Percentiles rank a stretch among this genome's conserved stretches.
phyloP scores from a whole-genome alignment of 2,888 invertebrate genomes.

The Ophraella communa region DNA sequence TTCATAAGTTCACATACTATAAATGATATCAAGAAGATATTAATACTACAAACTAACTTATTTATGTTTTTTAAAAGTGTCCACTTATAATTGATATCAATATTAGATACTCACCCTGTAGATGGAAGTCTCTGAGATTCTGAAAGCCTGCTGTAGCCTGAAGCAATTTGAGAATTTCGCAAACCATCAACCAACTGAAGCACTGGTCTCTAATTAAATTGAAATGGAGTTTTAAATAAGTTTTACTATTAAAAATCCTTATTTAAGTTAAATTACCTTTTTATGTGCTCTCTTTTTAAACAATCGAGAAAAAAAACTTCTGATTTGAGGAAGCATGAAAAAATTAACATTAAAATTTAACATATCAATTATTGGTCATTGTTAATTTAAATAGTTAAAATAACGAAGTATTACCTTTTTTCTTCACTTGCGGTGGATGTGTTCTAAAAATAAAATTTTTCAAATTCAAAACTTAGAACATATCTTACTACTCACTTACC shows the following conservation, averaged over 20 bases:
- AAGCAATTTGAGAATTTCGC: constrained; percentile 53
- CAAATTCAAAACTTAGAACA: background rate
- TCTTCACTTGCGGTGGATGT: constrained; percentile 29
- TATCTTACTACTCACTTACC: constrained; percentile 39
- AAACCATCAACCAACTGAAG: constrained; percentile 57
- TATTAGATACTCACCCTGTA: constrained; percentile 49
- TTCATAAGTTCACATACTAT: no score
- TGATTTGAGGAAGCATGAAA: constrained; percentile 49
- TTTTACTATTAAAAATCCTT: background rate
- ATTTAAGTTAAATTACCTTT: constrained; percentile 47
- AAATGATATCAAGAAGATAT: no score
- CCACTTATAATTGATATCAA: background rate
- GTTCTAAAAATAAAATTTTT: constrained; percentile 36
- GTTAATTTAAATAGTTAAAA: constrained; percentile 2
- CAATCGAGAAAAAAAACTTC: constrained; percentile 54
- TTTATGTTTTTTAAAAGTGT: no score
- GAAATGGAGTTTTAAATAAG: constrained; percentile 7
- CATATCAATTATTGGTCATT: constrained; percentile 7
- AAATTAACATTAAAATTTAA: constrained; percentile 18
- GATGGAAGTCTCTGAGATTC: constrained; percentile 56
- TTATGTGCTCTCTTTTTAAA: constrained; percentile 53
- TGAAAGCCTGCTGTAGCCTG: constrained; percentile 55
- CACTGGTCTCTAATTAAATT: constrained; percentile 54
- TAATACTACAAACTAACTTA: no score
- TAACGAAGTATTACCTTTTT: constrained; percentile 38